Evolutionary conservation across 2,888 invertebrate species (phyloP).

Genomic region (Stegophylla sp.): DNA sequence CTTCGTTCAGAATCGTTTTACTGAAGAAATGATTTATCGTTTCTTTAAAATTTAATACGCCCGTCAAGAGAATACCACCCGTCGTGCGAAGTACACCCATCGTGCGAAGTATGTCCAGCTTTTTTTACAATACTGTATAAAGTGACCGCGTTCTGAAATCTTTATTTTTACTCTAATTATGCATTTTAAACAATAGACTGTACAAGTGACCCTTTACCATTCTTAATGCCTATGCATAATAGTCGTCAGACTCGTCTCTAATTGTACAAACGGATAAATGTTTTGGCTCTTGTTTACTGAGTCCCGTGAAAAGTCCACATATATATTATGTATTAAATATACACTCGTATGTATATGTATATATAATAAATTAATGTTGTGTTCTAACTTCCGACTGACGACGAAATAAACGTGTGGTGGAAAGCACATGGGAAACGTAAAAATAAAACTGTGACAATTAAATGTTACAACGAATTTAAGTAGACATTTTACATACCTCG

Average conservation of each 20-base stretch:
- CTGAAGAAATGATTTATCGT: no score
- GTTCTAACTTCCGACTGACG: not conserved
- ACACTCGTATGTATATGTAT: not conserved
- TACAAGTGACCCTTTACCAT: no score
- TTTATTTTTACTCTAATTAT: no score
- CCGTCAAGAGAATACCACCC: no score
- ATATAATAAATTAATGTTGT: not conserved
- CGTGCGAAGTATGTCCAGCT: no score
- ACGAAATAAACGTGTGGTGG: not conserved
- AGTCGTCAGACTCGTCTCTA: not conserved
- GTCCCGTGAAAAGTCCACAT: not conserved
- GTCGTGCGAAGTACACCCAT: no score
- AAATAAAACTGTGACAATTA: slow-evolving; percentile 27
- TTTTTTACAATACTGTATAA: no score
- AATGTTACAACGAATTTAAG: not conserved
- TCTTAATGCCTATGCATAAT: not conserved
- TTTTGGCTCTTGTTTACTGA: slow-evolving; percentile 23
- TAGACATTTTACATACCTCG: slow-evolving; percentile 36
- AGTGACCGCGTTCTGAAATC: no score
- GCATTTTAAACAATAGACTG: no score
- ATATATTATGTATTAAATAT: no score
- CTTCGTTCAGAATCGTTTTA: no score
- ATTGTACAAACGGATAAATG: not conserved
- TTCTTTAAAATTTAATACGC: no score
- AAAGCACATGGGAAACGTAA: slow-evolving; percentile 13